Evolutionary conservation across 2,888 invertebrate species (phyloP).

Genomic region (Ariolimax columbianus): DNA sequence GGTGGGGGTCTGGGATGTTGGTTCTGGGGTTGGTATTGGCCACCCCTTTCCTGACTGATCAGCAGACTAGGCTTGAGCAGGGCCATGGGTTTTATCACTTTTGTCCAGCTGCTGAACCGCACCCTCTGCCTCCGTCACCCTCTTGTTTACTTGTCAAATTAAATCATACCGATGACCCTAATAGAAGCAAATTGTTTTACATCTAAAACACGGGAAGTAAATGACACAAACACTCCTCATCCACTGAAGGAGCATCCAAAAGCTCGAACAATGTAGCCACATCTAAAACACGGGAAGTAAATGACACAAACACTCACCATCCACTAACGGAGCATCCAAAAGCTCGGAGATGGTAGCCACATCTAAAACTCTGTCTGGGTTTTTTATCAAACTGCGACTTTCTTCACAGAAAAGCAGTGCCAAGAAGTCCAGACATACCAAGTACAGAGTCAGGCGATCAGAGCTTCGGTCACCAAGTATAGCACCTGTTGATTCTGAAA

Average conservation of each 20-base stretch:
- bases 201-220: no score
- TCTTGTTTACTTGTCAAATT: no score
- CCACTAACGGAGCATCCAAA: slow-evolving; percentile 54
- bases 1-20: no score
- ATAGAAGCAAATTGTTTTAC: no score
- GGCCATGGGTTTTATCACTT: no score
- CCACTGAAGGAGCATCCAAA: slow-evolving; percentile 54
- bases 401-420: slow-evolving; percentile 66
- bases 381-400: slow-evolving; percentile 54
- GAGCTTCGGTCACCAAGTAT: slow-evolving; percentile 58
- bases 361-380: slow-evolving; percentile 44
- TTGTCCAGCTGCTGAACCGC: no score
- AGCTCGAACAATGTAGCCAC: slow-evolving; percentile 59
- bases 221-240: slow-evolving; percentile 13
- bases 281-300: not conserved
- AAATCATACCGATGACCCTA: no score
- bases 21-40: no score
- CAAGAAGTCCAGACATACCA: slow-evolving; percentile 64
- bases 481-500: slow-evolving; percentile 16
- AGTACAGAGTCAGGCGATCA: slow-evolving; percentile 56
- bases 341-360: slow-evolving; percentile 59
- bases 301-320: slow-evolving; percentile 14
- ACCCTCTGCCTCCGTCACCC: no score
- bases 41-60: no score
- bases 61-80: no score